Conservation (phyloP, 2,113 vertebrate species). For the Syngnathus scovelli region DNA sequence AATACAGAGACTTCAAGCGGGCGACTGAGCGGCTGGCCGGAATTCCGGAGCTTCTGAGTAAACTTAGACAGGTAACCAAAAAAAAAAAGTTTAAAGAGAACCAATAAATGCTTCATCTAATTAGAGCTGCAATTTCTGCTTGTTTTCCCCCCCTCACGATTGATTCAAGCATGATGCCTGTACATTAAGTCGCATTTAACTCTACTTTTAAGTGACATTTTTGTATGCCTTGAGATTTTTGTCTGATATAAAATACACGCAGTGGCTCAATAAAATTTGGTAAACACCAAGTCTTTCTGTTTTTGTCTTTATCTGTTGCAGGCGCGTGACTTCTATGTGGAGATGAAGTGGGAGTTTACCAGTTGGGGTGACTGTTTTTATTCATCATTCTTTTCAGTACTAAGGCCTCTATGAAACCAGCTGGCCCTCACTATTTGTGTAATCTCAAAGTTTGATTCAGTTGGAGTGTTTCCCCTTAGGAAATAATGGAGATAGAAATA, state of each 20-base stretch:
- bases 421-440: neutral
- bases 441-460: neutral
- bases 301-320: slow-evolving; percentile 43
- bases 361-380: slow-evolving; percentile 84
- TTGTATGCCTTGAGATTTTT: neutral
- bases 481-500: neutral
- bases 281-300: neutral
- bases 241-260: neutral
- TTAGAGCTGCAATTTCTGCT: neutral
- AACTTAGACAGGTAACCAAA: slow-evolving; percentile 79
- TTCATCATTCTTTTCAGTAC: neutral
- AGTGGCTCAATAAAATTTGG: neutral
- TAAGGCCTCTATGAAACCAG: neutral
- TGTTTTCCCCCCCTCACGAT: neutral
- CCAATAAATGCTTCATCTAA: neutral
- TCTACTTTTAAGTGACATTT: neutral
- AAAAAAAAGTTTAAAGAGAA: neutral
- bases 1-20: slow-evolving; percentile 89
- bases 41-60: slow-evolving; percentile 88
- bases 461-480: neutral
- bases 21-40: slow-evolving; percentile 84
- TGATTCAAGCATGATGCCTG: neutral
- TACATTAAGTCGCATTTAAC: neutral
- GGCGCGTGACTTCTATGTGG: slow-evolving; percentile 92
- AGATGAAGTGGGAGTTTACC: slow-evolving; percentile 98